Base-by-base conservation (phyloP, 2,113 vertebrate species). In the Trogon surrucura region DNA sequence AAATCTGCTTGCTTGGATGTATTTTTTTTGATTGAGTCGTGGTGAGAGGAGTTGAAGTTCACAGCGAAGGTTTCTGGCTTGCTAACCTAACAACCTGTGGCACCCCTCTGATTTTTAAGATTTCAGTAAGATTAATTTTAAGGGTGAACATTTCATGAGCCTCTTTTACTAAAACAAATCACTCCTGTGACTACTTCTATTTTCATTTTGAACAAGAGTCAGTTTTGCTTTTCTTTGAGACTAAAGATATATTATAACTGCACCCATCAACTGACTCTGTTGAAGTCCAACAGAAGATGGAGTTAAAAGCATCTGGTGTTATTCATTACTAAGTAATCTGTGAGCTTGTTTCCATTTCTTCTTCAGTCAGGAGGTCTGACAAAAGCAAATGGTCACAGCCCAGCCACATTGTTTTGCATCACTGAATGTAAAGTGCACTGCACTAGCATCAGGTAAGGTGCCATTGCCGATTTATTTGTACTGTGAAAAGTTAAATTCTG, bases 241-340 rank as follows among this genome's bases (percentile, higher is more conserved):
- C 25, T 80, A 29, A 94, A 91, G 44, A 84, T 80, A n/a, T 38
- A 83, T 78, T 90, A 38, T 78, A 81, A 32, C 72, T 93, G 77
- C 89, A 62, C 25, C 65, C 60, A 81, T 84, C 86, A 67, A 38
- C 65, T 84, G 56, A 20, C 32, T 80, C 74, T 65, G 85, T 25
- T 69, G 77, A 91, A 57, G 54, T 88, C 86, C 75, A 77, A 25
- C 51, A 80, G 83, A 92, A 89, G 61, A 96, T 10, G 18, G 83
- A 48, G 89, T 93, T 96, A 92, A 95, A 62, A 93, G 93, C 88
- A 95, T 89, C 89, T 97, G 88, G 65, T 84, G 64, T 93, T 95
- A 92, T 95, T 95, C 94, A 93, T 91, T 89, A 60, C 65, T 92
- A 89, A 93, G 86, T 95, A 95, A 96, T 93, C 77, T 84, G 53